These are phyloP conservation scores for Seriola rivoliana DNA, from an alignment of 2,113 vertebrate species.

Conservation along the genomic window DNA sequence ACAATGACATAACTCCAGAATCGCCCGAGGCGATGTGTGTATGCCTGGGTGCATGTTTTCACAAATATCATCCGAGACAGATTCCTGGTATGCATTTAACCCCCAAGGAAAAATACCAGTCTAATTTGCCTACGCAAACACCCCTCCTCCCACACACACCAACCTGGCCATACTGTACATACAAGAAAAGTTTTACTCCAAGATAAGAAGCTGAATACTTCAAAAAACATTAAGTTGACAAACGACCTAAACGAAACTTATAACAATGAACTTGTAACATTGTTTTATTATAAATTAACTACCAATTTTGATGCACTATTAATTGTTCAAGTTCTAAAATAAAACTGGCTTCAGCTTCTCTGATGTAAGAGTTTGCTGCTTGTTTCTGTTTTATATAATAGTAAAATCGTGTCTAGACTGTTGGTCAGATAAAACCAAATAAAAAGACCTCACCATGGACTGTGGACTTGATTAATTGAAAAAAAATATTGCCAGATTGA, in stretches of 20 bases:
- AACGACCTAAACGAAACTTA: neutral
- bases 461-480: neutral
- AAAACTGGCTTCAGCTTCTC: neutral
- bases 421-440: too few species aligned
- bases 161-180: neutral
- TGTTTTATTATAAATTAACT: neutral
- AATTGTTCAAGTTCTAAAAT: too few species aligned
- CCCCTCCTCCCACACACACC: neutral
- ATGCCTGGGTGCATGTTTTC: neutral
- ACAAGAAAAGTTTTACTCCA: neutral
- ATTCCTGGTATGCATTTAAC: constrained; percentile 40
- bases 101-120: neutral
- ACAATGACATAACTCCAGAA: constrained; percentile 13
- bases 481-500: neutral
- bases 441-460: too few species aligned
- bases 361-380: neutral
- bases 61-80: constrained; percentile 18
- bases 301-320: neutral
- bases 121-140: neutral
- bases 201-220: neutral
- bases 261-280: too few species aligned
- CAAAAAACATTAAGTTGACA: neutral
- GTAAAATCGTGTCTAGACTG: neutral
- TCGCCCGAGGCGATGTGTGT: neutral
- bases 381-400: neutral